Evolutionary conservation across 2,797 vertebrate genomes (phyloP), one percentile per base, ranked within the genome.

Genomic region (Octomys mimax): DNA sequence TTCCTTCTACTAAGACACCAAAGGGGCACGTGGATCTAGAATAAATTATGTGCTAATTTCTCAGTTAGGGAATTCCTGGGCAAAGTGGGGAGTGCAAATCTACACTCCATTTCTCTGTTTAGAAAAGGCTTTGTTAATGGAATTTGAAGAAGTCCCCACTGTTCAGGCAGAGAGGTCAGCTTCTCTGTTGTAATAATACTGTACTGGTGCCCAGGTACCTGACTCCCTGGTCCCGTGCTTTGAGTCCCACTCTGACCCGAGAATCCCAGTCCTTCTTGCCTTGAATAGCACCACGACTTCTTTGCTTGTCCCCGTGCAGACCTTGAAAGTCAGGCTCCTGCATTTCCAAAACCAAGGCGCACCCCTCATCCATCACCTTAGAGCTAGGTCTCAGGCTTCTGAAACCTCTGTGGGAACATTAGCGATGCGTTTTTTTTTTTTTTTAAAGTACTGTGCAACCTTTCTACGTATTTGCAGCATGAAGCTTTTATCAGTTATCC

Each of bases 381-480:
- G 2, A 13, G 79, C 28, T 54, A 61, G 14, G 0, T 52, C 24
- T 31, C 3, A 9, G 16, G 22, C 61, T 36, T 85, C 36, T 22
- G 21, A 10, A 0, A 42, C 26, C 33, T 49, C 19, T 6, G 4
- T 19, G 52, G 57, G 75, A 54, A 81, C 28, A 22, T 77, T 31
- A 68, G 26, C 61, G 54, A n/a, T 31, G 24, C 68, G 9, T 68
- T 39, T 31, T 49, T n/a, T n/a, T n/a, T n/a, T n/a, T n/a, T n/a
- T n/a, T n/a, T n/a, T n/a, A n/a, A n/a, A 68, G 28, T 1, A 22
- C 9, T 36, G 18, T 8, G 2, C 0, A 6, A 3, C 9, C 46
- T 78, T 77, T 71, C 62, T 61, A 46, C 79, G 11, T 73, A 73
- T 61, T 52, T 89, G 46, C 1, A 77, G 18, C 80, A 13, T 3